phyloP scores from a whole-genome alignment of 2,888 invertebrate species.

The Penaeus monodon region DNA sequence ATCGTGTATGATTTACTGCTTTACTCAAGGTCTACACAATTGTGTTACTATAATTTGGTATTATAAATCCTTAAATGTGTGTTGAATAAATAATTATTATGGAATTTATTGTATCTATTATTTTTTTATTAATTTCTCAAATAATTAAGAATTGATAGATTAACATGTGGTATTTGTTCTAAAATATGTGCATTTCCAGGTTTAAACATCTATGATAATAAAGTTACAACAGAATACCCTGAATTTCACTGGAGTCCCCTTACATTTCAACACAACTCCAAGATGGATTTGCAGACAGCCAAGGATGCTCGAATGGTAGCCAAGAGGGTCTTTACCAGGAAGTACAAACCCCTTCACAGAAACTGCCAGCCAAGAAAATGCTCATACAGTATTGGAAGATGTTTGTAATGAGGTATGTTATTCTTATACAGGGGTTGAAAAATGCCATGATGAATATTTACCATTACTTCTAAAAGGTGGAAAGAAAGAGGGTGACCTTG shows the following conservation, averaged over 20 bases:
- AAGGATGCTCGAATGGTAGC: background rate
- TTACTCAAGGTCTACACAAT: no score
- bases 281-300: background rate
- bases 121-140: no score
- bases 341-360: background rate
- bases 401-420: background rate
- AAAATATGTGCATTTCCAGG: background rate
- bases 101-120: no score
- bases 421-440: background rate
- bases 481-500: background rate
- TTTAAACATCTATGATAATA: background rate
- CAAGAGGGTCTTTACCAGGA: constrained; percentile 1
- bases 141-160: no score
- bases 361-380: background rate
- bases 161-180: no score
- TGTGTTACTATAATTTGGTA: no score
- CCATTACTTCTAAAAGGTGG: no score
- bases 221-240: background rate
- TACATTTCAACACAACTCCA: constrained; percentile 6
- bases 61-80: no score
- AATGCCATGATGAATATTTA: background rate
- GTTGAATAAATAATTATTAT: no score
- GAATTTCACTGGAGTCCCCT: background rate
- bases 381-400: background rate
- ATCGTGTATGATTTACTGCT: no score